Percentiles rank a stretch among this genome's conserved stretches.
Conservation (phyloP, 2,797 vertebrate species). For the Chloroceryle inda region DNA sequence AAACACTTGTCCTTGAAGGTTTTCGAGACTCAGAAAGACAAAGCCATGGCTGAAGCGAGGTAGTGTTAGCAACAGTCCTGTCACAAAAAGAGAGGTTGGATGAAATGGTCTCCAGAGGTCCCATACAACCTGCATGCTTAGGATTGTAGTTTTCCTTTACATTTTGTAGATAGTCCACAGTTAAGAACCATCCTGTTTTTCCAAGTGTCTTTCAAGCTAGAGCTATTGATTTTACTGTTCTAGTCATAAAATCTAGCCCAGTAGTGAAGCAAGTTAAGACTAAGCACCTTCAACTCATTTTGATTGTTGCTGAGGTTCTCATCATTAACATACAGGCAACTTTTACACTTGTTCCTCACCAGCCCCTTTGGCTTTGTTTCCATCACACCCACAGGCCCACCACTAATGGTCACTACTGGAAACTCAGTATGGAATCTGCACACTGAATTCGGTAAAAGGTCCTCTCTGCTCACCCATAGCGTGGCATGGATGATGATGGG, state of each 20-base stretch:
- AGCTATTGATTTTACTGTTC: neutral
- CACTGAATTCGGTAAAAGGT: neutral
- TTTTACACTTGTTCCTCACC: neutral
- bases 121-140: neutral
- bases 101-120: neutral
- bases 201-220: neutral
- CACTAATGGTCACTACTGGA: neutral
- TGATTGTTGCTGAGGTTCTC: neutral
- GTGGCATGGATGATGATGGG: neutral
- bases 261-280: neutral
- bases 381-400: neutral
- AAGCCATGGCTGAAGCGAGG: neutral
- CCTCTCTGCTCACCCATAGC: neutral
- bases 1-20: neutral
- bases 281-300: neutral
- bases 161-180: neutral
- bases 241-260: neutral
- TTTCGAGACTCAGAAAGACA: neutral
- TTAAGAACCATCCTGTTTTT: neutral
- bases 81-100: neutral
- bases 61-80: neutral
- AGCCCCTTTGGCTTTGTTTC: neutral
- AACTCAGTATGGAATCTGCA: neutral
- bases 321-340: neutral
- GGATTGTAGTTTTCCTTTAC: neutral